Percentiles rank a stretch among this genome's conserved stretches.
Evolutionary conservation across 2,888 invertebrate genomes (phyloP).

Genomic region (Magallana nippona): DNA sequence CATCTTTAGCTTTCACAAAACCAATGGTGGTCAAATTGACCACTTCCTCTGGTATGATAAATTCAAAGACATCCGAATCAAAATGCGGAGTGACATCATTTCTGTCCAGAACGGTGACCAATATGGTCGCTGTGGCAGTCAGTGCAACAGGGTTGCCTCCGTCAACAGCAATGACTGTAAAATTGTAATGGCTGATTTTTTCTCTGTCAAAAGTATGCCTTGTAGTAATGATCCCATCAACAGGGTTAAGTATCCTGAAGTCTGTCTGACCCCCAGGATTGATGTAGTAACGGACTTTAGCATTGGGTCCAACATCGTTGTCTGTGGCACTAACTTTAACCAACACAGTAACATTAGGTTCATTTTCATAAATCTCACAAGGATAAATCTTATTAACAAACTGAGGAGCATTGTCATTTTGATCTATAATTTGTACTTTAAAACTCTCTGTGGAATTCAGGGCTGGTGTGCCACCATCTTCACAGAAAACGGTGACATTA

Average conservation of each 20-base stretch:
- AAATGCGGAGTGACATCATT: constrained; percentile 96
- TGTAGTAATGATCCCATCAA: constrained; percentile 57
- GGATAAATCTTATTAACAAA: constrained; percentile 60
- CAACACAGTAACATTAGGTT: constrained; percentile 81
- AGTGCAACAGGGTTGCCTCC: constrained; percentile 93
- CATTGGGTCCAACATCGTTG: constrained; percentile 77
- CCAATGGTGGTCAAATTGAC: constrained; percentile 70
- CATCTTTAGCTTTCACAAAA: constrained; percentile 68
- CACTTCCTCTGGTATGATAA: constrained; percentile 81
- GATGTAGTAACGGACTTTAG: constrained; percentile 56
- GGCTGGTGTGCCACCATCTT: constrained; percentile 66
- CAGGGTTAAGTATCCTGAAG: constrained; percentile 44
- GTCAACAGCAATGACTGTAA: constrained; percentile 81
- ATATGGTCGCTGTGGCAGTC: constrained; percentile 90
- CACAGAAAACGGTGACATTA: constrained; percentile 66
- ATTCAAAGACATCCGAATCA: constrained; percentile 91
- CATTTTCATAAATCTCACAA: constrained; percentile 62
- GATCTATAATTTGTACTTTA: constrained; percentile 64
- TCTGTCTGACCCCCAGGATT: constrained; percentile 84
- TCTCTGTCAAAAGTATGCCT: constrained; percentile 56
- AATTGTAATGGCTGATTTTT: constrained; percentile 35
- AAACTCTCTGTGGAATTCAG: constrained; percentile 62
- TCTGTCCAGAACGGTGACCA: constrained; percentile 90
- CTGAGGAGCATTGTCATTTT: constrained; percentile 70
- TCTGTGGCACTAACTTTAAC: constrained; percentile 92